A percentile compares a stretch with the other conserved stretches of the same genome.
Evolutionary conservation across 2,888 invertebrate species (phyloP).

Genomic region (Pardosa pseudoannulata): DNA sequence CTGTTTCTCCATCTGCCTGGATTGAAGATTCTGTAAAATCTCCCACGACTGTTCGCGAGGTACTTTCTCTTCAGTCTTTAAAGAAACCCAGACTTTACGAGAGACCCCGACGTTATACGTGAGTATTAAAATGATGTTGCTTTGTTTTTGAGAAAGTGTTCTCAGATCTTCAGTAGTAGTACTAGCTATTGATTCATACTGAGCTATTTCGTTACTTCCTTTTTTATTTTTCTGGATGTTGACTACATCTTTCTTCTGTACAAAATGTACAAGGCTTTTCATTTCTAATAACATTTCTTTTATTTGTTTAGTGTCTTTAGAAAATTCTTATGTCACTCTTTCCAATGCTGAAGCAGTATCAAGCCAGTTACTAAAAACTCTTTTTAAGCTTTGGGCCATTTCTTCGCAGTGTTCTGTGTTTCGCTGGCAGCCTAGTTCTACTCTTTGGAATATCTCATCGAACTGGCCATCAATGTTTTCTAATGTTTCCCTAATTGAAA

Average conservation of each 20-base stretch:
- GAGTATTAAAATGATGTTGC: not conserved
- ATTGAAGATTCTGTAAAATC: conserved; percentile 30
- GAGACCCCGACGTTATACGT: too few relatives aligned
- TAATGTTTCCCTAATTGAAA: conserved; percentile 12
- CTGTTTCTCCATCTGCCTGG: not conserved
- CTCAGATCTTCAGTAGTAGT: not conserved
- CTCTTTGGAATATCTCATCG: conserved; percentile 32
- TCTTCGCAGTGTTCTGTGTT: conserved; percentile 36
- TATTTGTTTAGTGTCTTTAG: not conserved
- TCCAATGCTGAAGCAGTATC: not conserved
- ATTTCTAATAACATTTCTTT: conserved; percentile 1
- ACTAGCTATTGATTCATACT: not conserved
- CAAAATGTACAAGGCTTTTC: not conserved
- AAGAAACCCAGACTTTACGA: not conserved
- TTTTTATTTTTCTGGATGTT: not conserved
- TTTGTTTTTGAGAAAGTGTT: not conserved
- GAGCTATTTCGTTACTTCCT: not conserved
- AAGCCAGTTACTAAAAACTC: conserved; percentile 19
- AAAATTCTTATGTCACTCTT: not conserved
- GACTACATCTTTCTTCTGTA: not conserved
- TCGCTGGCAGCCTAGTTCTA: conserved; percentile 30
- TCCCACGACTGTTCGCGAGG: not conserved
- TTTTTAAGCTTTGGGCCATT: conserved; percentile 10
- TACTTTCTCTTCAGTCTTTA: not conserved
- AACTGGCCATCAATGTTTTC: conserved; percentile 49